Base-by-base conservation (phyloP, 2,888 invertebrate genomes). In the Sarcophaga subvicina region DNA sequence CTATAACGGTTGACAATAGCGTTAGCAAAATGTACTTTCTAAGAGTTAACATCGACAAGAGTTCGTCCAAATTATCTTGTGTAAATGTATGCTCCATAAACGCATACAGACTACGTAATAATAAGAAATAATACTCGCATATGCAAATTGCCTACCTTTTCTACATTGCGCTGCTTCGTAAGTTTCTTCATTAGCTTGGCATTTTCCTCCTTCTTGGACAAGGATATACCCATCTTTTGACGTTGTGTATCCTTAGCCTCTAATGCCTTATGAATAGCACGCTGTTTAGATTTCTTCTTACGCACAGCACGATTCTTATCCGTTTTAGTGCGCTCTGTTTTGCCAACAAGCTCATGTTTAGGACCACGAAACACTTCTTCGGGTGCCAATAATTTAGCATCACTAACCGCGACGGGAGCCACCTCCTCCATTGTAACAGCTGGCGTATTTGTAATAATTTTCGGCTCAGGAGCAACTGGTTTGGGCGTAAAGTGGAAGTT, bases 401-500 rank as follows among this genome's bases (percentile, higher is more conserved):
- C 97, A 91, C 97, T 98, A 0, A 96, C 95, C n/a, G 96, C 96
- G 8, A 97, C 95, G 0, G 99, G 99, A 0, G 98, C 98, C 10
- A 99, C 98, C 94, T 99, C 99, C 93, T 99, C 99, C 96, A 99
- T 97, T 49, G 95, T 95, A 73, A 99, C 96, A 0, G 98, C 97
- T 2, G 99, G 98, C 87, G 98, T 94, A 92, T 99, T 99, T 84
- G 96, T 97, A 6, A 99, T 95, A 85, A 99, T 96, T 94, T 97
- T 97, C 2, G 98, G 94, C 90, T 99, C 99, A 0, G 98, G 97
- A 84, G 96, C 95, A 1, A 96, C 96, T 82, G 96, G 95, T 94
- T 96, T 97, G 0, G 99, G 99, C 67, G 98, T 98, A 91, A 97
- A 99, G 93, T 99, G 98, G 93, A 97, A 99, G 93, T 99, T 98